Evolutionary conservation across 2,113 vertebrate species (phyloP), one percentile per base, ranked within the genome.

Genomic region (Mormyrus lacerda): DNA sequence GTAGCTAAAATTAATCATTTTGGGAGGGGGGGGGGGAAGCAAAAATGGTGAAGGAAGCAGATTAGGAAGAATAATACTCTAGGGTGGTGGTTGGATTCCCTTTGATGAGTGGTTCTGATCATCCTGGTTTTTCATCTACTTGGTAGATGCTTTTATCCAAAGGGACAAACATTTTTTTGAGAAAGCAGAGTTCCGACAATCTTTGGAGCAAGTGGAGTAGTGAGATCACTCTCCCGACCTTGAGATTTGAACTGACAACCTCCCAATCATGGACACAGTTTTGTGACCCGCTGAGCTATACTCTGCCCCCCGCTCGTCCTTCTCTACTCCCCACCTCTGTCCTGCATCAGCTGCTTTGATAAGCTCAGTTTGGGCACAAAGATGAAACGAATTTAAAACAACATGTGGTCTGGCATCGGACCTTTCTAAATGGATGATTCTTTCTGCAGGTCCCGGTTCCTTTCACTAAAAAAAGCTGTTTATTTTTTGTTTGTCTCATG

Each of bases 291-390:
- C 61, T 69, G 61, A 69, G 61, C 3, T 27, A 15, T 27, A 69
- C 61, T 31, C n/a, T 27, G n/a, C n/a, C 61, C 61, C 61, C 27
- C 27, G 13, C 61, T 10, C 0, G 27, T 27, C 9, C 3, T 69
- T 69, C 27, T 15, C 42, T 17, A n/a, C 61, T 17, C 50, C 19
- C 51, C 39, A 15, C 35, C 17, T 21, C 50, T 19, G 73, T 90
- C 90, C 87, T 90, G 73, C 47, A 91, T 89, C 55, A 44, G 42
- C 87, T 58, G 47, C 88, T 92, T 90, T 93, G 89, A 92, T 92
- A 85, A 83, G 88, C 51, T 44, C 6, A 0, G 42, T 47, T 89
- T 51, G 50, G 44, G 24, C 15, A n/a, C 19, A 55, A 85, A 85
- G 89, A 89, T 82, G n/a, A 91, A 48, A 53, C 39, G 89, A 88